Percentiles rank a stretch among this genome's conserved stretches.
Evolutionary conservation across 2,113 vertebrate genomes (phyloP).

Genomic region (Noturus placidus): DNA sequence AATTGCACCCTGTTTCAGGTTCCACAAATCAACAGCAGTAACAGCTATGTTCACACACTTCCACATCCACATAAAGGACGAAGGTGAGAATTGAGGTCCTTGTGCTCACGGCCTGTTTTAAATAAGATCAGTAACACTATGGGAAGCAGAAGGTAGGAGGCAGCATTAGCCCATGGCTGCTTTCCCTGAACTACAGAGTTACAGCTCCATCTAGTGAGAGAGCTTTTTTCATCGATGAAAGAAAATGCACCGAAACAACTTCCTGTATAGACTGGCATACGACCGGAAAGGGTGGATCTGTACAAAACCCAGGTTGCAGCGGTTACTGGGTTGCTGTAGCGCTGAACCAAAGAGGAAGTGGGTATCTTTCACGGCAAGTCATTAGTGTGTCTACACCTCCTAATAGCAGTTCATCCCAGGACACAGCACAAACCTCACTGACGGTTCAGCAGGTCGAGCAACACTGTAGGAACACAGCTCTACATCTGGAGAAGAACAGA

Average conservation of each 20-base stretch:
- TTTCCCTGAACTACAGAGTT: slow-evolving; percentile 27
- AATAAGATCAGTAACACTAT: slow-evolving; percentile 21
- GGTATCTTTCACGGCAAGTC: not conserved
- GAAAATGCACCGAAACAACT: not conserved
- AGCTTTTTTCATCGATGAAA: not conserved
- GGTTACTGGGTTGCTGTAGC: not conserved
- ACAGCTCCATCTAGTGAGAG: slow-evolving; percentile 53
- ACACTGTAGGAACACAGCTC: slow-evolving; percentile 29
- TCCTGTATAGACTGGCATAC: not conserved
- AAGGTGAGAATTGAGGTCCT: slow-evolving; percentile 20
- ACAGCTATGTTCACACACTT: not conserved
- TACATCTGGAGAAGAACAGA: not conserved
- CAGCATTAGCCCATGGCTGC: not conserved
- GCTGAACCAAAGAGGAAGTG: slow-evolving; percentile 11
- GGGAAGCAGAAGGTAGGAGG: not conserved
- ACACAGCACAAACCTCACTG: not conserved
- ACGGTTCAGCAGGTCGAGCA: slow-evolving; percentile 23
- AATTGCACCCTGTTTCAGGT: not conserved
- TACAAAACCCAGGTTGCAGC: not conserved
- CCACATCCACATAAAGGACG: not conserved
- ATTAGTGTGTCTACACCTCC: slow-evolving; percentile 13
- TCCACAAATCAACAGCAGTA: not conserved
- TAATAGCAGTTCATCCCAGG: slow-evolving; percentile 19
- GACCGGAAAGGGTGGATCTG: not conserved
- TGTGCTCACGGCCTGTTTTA: slow-evolving; percentile 20